Percentiles rank a stretch among this genome's conserved stretches.
Evolutionary conservation across 2,113 vertebrate species (phyloP).

Genomic region (Sclerurus mexicanus): DNA sequence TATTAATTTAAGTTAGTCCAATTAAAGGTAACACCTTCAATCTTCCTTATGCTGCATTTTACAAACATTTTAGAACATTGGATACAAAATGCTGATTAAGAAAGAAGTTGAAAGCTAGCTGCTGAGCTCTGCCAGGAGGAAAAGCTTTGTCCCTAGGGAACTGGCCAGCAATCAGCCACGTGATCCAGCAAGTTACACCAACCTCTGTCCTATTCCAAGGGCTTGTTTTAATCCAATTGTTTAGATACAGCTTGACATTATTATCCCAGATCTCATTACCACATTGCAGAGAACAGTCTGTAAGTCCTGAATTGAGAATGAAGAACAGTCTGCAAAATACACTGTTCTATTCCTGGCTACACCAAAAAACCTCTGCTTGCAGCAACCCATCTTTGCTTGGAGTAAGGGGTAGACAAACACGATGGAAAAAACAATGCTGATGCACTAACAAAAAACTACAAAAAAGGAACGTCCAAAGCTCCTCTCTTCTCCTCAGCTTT

Average conservation of each 20-base stretch:
- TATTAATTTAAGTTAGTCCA: slow-evolving; percentile 70
- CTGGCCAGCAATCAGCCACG: slow-evolving; percentile 1
- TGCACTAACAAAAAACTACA: not conserved
- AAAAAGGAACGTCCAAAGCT: not conserved
- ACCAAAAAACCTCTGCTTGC: not conserved
- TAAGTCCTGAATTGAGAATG: slow-evolving; percentile 29
- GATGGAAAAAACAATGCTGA: not conserved
- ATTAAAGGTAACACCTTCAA: slow-evolving; percentile 69
- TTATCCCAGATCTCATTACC: slow-evolving; percentile 61
- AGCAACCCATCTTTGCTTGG: not conserved
- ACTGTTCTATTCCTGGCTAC: not conserved
- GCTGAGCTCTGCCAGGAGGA: slow-evolving; percentile 40
- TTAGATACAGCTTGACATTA: slow-evolving; percentile 50
- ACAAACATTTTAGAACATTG: slow-evolving; percentile 64
- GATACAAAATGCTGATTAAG: slow-evolving; percentile 60
- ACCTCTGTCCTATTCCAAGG: slow-evolving; percentile 57
- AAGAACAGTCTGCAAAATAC: not conserved
- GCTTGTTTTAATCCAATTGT: slow-evolving; percentile 66
- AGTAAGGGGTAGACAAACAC: not conserved
- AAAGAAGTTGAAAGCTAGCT: slow-evolving; percentile 50
- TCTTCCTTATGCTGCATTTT: slow-evolving; percentile 63
- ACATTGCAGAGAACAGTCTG: slow-evolving; percentile 12
- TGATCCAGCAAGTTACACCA: slow-evolving; percentile 36
- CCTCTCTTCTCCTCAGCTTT: not conserved
- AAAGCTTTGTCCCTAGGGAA: slow-evolving; percentile 36